Conservation (phyloP, 2,888 invertebrate genomes). For the Cosmia trapezina region DNA sequence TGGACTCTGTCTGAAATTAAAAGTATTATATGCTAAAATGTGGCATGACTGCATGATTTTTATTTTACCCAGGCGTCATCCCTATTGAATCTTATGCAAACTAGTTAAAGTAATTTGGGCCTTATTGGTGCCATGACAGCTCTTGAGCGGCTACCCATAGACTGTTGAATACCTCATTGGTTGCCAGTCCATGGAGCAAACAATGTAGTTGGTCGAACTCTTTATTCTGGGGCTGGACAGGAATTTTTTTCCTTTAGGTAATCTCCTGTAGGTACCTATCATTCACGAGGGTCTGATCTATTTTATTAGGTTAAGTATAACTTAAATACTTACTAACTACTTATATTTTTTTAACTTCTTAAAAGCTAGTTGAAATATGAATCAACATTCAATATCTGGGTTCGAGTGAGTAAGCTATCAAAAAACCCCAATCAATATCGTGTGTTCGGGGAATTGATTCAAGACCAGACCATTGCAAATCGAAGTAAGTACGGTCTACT, state of each 20-base stretch:
- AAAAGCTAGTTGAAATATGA: not conserved
- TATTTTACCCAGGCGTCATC: no score
- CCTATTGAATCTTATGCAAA: no score
- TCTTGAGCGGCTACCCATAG: no score
- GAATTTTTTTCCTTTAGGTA: not conserved
- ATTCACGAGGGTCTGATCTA: not conserved
- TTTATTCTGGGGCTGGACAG: not conserved
- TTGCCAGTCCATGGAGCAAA: no score
- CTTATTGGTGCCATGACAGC: not conserved
- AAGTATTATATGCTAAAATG: no score
- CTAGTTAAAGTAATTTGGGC: no score
- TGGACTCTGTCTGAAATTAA: no score
- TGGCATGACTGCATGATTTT: no score
- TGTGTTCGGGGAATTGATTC: not conserved
- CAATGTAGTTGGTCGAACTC: not conserved
- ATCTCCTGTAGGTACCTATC: no score
- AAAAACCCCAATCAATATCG: constrained; percentile 15
- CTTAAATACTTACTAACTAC: no score
- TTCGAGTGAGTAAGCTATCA: not conserved
- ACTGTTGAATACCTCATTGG: no score
- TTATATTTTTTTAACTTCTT: not conserved
- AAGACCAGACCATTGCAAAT: not conserved
- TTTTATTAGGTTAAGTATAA: not conserved
- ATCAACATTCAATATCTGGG: not conserved
- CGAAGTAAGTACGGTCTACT: no score